These are phyloP conservation scores for Hemithea aestivaria DNA, from an alignment of 2,888 invertebrate genomes.

Conservation along the genomic window DNA sequence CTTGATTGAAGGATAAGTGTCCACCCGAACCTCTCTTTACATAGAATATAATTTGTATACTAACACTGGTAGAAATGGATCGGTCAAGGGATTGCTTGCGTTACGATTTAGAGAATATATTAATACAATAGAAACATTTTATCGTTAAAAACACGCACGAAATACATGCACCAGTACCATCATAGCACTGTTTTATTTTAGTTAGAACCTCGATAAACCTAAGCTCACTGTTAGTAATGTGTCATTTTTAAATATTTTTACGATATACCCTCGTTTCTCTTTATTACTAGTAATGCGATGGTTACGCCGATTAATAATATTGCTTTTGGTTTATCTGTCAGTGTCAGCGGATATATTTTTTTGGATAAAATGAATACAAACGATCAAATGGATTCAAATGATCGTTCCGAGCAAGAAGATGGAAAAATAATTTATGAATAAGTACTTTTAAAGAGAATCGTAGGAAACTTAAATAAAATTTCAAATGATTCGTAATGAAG, in stretches of 20 bases:
- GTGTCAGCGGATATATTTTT: too few relatives aligned
- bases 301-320: too few relatives aligned
- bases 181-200: slow-evolving; percentile 35
- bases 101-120: slow-evolving; percentile 50
- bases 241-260: slow-evolving; percentile 16
- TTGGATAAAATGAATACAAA: too few relatives aligned
- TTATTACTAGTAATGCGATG: too few relatives aligned
- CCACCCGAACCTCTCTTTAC: slow-evolving; percentile 60
- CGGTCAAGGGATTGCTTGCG: slow-evolving; percentile 39
- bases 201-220: slow-evolving; percentile 26
- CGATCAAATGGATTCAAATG: too few relatives aligned
- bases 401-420: too few relatives aligned
- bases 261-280: slow-evolving; percentile 17
- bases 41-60: slow-evolving; percentile 27
- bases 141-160: slow-evolving; percentile 54
- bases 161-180: slow-evolving; percentile 70
- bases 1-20: slow-evolving; percentile 57
- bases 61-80: slow-evolving; percentile 43
- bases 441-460: too few relatives aligned
- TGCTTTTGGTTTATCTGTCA: too few relatives aligned
- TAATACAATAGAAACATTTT: slow-evolving; percentile 58
- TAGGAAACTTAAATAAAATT: too few relatives aligned
- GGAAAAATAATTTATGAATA: too few relatives aligned
- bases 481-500: too few relatives aligned
- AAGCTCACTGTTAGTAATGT: slow-evolving; percentile 21